These are phyloP conservation scores for Drosophila takahashii DNA, from an alignment of 1,140 invertebrate species.

Conservation along the genomic window DNA sequence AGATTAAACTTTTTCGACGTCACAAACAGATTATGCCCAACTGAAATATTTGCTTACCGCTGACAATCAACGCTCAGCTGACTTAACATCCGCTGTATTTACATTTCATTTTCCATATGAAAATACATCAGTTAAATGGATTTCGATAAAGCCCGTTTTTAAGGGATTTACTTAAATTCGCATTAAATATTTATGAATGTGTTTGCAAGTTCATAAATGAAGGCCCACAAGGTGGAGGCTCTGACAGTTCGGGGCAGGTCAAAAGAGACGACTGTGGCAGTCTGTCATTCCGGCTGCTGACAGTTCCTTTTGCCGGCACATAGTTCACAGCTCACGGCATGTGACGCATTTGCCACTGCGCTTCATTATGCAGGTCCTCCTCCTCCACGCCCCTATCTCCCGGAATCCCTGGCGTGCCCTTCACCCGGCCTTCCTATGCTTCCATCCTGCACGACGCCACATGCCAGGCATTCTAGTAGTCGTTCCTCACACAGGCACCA, in stretches of 20 bases:
- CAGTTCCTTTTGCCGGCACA: conserved; percentile 37
- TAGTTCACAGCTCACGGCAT: conserved; percentile 42
- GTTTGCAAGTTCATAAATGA: conserved; percentile 10
- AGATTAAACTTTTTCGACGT: background rate
- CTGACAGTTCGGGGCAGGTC: conserved; percentile 17
- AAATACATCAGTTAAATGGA: conserved; percentile 14
- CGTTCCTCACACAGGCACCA: background rate
- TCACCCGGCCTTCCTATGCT: conserved; percentile 18
- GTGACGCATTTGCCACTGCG: conserved; percentile 61
- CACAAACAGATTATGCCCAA: background rate
- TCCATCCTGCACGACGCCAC: conserved; percentile 14
- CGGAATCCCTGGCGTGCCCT: conserved; percentile 14
- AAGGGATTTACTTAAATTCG: conserved; percentile 17
- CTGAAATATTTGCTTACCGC: background rate
- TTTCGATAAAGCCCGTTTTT: conserved; percentile 4
- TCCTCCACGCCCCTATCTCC: background rate
- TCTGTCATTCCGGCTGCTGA: conserved; percentile 28
- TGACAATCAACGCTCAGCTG: too few species aligned
- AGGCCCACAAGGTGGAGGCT: background rate
- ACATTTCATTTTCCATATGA: conserved; percentile 4
- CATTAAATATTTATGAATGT: conserved; percentile 31
- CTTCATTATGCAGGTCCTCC: conserved; percentile 70
- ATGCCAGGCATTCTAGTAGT: conserved; percentile 31
- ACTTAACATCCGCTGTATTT: background rate
- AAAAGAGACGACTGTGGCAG: conserved; percentile 10